Evolutionary conservation across 1,140 invertebrate genomes (phyloP).

Genomic region (Drosophila kepulauana): DNA sequence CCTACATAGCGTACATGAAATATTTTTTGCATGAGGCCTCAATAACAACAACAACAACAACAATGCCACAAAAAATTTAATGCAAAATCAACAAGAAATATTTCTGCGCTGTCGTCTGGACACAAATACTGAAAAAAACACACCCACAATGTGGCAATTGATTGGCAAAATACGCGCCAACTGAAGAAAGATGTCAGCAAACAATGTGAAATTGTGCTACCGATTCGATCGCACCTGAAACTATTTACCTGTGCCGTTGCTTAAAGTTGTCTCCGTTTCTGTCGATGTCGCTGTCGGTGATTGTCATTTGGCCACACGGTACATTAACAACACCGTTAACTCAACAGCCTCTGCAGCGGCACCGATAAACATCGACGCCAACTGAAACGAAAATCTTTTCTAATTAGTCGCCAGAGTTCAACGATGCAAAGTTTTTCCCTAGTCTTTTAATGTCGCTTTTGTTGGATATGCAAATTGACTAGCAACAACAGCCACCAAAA

Average conservation of each 20-base stretch:
- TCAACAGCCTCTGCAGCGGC: conserved; percentile 39
- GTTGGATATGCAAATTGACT: conserved; percentile 72
- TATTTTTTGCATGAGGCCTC: conserved; percentile 75
- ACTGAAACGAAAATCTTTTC: conserved; percentile 62
- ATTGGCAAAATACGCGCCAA: conserved; percentile 66
- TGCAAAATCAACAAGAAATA: conserved; percentile 69
- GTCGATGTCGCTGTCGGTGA: neutral
- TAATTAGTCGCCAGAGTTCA: conserved; percentile 61
- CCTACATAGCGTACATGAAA: conserved; percentile 53
- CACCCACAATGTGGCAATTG: conserved; percentile 76
- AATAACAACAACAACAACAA: conserved; percentile 16
- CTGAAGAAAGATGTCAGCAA: conserved; percentile 68
- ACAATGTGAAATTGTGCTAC: conserved; percentile 78
- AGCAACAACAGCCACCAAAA: conserved; percentile 1
- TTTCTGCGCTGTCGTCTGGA: conserved; percentile 26
- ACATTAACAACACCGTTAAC: conserved; percentile 66
- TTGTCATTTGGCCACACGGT: conserved; percentile 53
- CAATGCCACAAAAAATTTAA: conserved; percentile 65
- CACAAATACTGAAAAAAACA: conserved; percentile 51
- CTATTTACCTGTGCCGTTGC: conserved; percentile 35
- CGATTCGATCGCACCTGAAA: conserved; percentile 60
- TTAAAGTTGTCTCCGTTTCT: neutral
- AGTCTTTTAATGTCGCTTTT: conserved; percentile 63
- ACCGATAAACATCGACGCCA: conserved; percentile 48
- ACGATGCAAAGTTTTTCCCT: conserved; percentile 59